A percentile compares a stretch with the other conserved stretches of the same genome.
These are phyloP conservation scores for Heteronetta atricapilla DNA, from an alignment of 2,113 vertebrate species.

Conservation along the genomic window DNA sequence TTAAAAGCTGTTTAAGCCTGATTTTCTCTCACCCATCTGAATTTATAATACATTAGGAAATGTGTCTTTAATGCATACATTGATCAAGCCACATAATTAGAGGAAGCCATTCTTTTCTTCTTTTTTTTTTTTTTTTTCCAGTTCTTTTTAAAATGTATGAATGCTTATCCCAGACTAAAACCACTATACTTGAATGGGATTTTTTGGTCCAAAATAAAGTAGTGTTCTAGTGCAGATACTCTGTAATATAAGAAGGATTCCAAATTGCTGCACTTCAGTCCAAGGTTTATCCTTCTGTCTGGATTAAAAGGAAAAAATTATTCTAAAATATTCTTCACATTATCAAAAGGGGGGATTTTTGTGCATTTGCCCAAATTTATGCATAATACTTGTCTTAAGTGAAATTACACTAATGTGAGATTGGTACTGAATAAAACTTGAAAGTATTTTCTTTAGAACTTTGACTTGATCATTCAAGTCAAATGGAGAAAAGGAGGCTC, in stretches of 20 bases:
- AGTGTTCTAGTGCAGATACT: not conserved
- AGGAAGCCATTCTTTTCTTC: not conserved
- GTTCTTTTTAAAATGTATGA: conserved; percentile 23
- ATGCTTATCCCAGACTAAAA: not conserved
- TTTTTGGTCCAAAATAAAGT: not conserved
- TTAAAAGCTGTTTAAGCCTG: conserved; percentile 38
- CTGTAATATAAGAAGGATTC: not conserved
- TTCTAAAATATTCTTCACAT: not conserved
- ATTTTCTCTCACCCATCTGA: conserved; percentile 44
- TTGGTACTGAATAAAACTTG: not conserved
- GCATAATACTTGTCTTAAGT: not conserved
- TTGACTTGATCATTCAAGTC: not conserved
- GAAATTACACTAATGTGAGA: not conserved
- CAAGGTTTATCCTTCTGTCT: not conserved
- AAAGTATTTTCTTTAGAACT: not conserved
- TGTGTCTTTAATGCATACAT: conserved; percentile 47
- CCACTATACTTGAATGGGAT: not conserved
- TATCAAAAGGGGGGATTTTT: not conserved
- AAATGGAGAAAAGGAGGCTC: too few relatives aligned
- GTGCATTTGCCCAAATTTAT: not conserved
- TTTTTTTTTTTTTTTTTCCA: conserved; percentile 27
- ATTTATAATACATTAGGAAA: conserved; percentile 54
- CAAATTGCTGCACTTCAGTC: not conserved
- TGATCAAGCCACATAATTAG: conserved; percentile 44
- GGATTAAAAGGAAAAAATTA: not conserved